Evolutionary conservation across 2,113 vertebrate species (phyloP).

Genomic region (Pholis gunnellus): DNA sequence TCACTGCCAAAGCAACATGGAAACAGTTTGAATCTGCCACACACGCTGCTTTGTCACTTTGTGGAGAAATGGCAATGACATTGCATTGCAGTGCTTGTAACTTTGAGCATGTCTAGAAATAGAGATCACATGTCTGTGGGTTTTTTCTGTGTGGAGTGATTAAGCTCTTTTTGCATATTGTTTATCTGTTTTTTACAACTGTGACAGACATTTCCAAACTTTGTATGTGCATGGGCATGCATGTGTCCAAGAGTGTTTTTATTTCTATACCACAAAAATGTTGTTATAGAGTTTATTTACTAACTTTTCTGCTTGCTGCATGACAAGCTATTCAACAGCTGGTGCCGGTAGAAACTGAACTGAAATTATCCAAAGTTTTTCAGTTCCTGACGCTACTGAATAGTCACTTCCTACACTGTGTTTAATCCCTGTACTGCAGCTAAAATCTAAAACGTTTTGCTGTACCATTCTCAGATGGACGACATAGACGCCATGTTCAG

Average conservation of each 20-base stretch:
- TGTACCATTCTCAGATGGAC: slow-evolving; percentile 88
- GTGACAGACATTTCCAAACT: slow-evolving; percentile 23
- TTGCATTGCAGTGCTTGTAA: neutral
- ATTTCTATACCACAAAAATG: slow-evolving; percentile 78
- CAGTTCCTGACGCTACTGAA: slow-evolving; percentile 26
- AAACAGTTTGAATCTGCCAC: slow-evolving; percentile 2
- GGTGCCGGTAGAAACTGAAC: slow-evolving; percentile 17
- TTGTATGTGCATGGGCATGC: neutral
- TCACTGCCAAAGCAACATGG: slow-evolving; percentile 13
- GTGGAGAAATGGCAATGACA: neutral
- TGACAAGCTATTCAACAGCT: neutral
- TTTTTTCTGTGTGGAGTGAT: neutral
- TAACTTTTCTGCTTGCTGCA: neutral
- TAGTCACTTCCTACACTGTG: neutral
- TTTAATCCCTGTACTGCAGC: neutral
- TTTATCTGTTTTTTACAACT: slow-evolving; percentile 1
- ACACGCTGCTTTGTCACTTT: neutral
- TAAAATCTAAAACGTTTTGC: neutral
- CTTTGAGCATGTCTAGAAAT: slow-evolving; percentile 13
- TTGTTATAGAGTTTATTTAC: neutral
- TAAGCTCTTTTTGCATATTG: neutral
- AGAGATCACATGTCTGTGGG: neutral
- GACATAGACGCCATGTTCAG: slow-evolving; percentile 95
- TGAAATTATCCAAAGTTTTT: slow-evolving; percentile 32
- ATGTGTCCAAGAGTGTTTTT: slow-evolving; percentile 46